These are phyloP conservation scores for Tenthredo amoena DNA, from an alignment of 2,888 invertebrate genomes.

Conservation along the genomic window DNA sequence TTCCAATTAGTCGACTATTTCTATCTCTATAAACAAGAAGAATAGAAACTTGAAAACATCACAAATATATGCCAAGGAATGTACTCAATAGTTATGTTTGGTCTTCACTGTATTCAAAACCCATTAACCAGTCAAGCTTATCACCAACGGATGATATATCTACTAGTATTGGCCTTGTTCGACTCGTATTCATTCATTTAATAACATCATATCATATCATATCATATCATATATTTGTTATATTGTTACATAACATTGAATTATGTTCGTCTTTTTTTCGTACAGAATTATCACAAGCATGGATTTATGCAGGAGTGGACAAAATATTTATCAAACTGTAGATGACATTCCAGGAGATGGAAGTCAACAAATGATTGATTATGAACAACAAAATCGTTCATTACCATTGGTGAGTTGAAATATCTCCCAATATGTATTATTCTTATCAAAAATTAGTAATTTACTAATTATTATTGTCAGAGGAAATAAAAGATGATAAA, in stretches of 20 bases:
- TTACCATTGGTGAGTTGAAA: conserved; percentile 42
- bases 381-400: conserved; percentile 62
- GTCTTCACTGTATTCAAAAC: not conserved
- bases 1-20: not conserved
- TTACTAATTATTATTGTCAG: not conserved
- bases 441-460: not conserved
- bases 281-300: conserved; percentile 26
- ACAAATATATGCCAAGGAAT: not conserved
- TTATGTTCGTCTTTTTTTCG: not conserved
- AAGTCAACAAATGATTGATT: conserved; percentile 63
- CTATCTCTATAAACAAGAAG: not conserved
- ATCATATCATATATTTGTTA: not conserved
- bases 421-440: not conserved
- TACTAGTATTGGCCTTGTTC: not conserved
- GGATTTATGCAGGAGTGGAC: conserved; percentile 29
- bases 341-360: conserved; percentile 59
- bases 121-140: not conserved
- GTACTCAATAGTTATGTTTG: not conserved
- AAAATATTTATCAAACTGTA: not conserved
- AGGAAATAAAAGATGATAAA: not conserved
- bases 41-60: not conserved
- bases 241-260: not conserved
- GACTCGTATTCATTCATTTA: not conserved
- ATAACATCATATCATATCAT: not conserved
- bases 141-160: not conserved